phyloP scores from a whole-genome alignment of 64 coral and sea anemone genomes.

The Stichodactyla mertensii region DNA sequence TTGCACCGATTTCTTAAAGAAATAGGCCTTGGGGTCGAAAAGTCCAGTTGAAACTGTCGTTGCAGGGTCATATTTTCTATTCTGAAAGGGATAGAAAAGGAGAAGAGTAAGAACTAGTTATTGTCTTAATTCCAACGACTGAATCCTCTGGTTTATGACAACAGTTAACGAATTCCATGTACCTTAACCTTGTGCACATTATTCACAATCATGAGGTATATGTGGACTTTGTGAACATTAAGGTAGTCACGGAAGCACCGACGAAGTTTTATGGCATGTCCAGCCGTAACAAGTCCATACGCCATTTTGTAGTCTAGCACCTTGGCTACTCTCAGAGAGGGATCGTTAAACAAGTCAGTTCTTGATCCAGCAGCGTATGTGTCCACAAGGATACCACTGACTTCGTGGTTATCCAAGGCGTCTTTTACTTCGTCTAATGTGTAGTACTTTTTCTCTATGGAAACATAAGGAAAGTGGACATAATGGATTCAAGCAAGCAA shows the following conservation, averaged over 20 bases:
- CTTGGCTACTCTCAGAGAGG: conserved; percentile 22
- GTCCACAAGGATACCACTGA: conserved; percentile 45
- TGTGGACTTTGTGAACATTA: conserved; percentile 1
- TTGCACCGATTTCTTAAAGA: background rate
- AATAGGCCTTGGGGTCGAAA: background rate
- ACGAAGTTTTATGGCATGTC: background rate
- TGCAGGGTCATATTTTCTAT: background rate
- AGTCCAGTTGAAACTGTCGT: conserved; percentile 1
- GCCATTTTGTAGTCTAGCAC: conserved; percentile 43
- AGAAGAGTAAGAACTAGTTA: background rate
- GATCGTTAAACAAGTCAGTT: conserved; percentile 31
- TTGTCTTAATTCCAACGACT: too few relatives aligned
- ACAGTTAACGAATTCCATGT: background rate
- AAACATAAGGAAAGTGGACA: background rate
- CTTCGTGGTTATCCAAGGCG: conserved; percentile 22
- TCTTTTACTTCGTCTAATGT: conserved; percentile 18
- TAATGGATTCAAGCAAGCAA: background rate
- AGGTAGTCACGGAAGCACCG: conserved; percentile 36
- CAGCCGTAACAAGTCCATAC: conserved; percentile 36
- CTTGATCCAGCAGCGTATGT: conserved; percentile 41
- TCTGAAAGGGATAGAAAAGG: background rate
- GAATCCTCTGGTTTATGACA: too few relatives aligned
- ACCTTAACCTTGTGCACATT: conserved; percentile 47
- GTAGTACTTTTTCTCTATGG: conserved; percentile 25
- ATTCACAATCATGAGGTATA: conserved; percentile 24